phyloP scores from a whole-genome alignment of 1,140 invertebrate species.

The Hylaeus anthracinus region DNA sequence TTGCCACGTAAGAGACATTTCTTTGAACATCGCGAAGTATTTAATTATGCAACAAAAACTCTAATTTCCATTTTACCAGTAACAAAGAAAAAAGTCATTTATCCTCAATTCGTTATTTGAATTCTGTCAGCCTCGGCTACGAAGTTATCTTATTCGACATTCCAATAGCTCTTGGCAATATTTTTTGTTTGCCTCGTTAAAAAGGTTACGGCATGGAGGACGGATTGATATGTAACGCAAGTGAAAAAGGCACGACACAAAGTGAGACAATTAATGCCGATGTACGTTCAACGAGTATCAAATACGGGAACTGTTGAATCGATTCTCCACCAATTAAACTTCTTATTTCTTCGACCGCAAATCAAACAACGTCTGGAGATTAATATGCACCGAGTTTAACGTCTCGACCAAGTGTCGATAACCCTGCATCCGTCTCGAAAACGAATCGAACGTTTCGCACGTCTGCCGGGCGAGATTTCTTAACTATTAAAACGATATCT shows the following conservation, averaged over 20 bases:
- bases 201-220: background rate
- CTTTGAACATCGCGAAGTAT: too few species aligned
- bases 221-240: background rate
- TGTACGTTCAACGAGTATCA: background rate
- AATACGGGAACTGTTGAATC: background rate
- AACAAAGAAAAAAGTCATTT: too few species aligned
- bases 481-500: constrained; percentile 6
- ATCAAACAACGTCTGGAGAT: too few species aligned
- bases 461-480: background rate
- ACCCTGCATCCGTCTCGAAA: background rate
- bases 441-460: background rate
- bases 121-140: too few species aligned
- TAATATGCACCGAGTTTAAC: too few species aligned
- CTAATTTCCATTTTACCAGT: too few species aligned
- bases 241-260: background rate
- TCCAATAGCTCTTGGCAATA: too few species aligned
- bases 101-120: too few species aligned
- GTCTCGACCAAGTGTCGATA: background rate
- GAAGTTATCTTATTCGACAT: too few species aligned
- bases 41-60: too few species aligned
- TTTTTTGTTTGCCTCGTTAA: background rate
- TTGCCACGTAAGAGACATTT: too few species aligned
- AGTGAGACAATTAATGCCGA: background rate
- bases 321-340: background rate
- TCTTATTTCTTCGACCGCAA: background rate